Evolutionary conservation across 2,888 invertebrate species (phyloP), one percentile per base, ranked within the genome.

Genomic region (Taphrorychus bicolor): DNA sequence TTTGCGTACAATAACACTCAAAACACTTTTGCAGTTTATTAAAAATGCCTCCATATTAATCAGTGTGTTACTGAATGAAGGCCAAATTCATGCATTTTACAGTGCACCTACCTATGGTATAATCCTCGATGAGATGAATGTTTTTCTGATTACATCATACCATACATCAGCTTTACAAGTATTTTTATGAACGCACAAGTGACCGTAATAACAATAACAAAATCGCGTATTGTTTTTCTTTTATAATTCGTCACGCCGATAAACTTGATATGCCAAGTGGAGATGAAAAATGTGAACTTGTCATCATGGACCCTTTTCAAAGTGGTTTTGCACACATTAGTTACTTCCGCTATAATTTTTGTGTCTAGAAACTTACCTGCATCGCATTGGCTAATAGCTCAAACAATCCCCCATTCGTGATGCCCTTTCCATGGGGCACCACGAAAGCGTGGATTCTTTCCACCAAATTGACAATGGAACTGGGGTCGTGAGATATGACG

Each of bases 401-500:
- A 56, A 80, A 68, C 58, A 80, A 62, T 1, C 78, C 78, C 11
- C 73, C 75, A 40, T 77, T 73, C 21, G 72, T 75, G 24, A 79
- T 73, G n/a, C 79, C 86, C 16, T 82, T 81, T 5, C 85, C 85
- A 9, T 85, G 77, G 17, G 88, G 87, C 23, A 85, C 86, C 2
- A 91, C 82, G 18, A 88, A 83, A 3, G 86, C 82, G 78, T 91
- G 89, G 40, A 92, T 85, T 5, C 87, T 84, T 76, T 90, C 89
- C 74, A 93, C 79, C 19, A 91, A 76, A 69, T 87, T 87, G 23
- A 87, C 86, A 60, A 92, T 82, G 2, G 91, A 89, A 49, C 86
- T 83, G 0, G 87, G 82, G 74, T 87, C 87, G 73, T 89, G 90
- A 0, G 91, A 88, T 1, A 92, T 88, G 45, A 89, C 88, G 82